These are phyloP conservation scores for Watsonalla cultraria DNA, from an alignment of 2,888 invertebrate genomes.

Conservation along the genomic window DNA sequence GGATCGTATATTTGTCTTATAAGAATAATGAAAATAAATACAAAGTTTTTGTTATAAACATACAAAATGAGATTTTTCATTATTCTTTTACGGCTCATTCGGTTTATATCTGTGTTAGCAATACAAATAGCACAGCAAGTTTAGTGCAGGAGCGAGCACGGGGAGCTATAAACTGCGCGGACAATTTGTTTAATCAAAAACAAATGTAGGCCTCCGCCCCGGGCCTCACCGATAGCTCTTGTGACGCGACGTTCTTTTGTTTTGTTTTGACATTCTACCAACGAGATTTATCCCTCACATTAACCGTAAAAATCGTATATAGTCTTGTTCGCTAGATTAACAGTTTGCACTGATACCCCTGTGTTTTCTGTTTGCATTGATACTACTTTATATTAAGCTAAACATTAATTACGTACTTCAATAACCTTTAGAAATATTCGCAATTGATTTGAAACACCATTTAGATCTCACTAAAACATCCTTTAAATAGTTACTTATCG, in stretches of 20 bases:
- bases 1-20: no score
- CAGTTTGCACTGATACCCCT: not conserved
- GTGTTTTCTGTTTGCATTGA: not conserved
- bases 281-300: constrained; percentile 51
- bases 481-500: no score
- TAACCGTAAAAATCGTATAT: constrained; percentile 28
- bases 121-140: constrained; percentile 35
- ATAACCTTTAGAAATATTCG: no score
- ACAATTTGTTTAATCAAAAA: constrained; percentile 79
- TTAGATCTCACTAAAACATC: no score
- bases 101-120: not conserved
- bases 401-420: no score
- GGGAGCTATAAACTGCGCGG: constrained; percentile 69
- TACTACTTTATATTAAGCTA: no score
- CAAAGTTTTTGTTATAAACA: no score
- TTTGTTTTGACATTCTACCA: constrained; percentile 37
- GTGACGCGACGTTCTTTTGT: constrained; percentile 50
- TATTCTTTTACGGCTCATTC: no score
- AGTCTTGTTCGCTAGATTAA: constrained; percentile 8
- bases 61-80: no score
- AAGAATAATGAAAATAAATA: no score
- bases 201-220: constrained; percentile 57
- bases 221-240: constrained; percentile 20
- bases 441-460: no score
- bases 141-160: constrained; percentile 44